Percentiles rank a stretch among this genome's conserved stretches.
phyloP scores from a whole-genome alignment of 92 coral and sea anemone genomes.

The Epizoanthus illoricatus region DNA sequence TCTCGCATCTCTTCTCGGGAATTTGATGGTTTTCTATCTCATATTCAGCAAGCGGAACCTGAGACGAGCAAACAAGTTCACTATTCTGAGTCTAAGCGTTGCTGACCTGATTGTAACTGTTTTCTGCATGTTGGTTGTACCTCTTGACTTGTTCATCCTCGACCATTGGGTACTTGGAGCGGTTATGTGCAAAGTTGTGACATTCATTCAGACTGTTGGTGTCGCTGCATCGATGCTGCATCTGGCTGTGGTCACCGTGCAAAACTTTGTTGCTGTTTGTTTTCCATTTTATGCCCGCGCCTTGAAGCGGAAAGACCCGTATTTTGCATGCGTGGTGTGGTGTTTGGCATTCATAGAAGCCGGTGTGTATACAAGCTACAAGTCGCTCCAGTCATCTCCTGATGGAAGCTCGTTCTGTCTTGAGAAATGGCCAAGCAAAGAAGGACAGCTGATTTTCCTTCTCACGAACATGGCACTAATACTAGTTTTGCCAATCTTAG shows the following conservation, averaged over 20 bases:
- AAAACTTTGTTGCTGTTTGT: slow-evolving; percentile 34
- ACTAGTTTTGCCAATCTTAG: not conserved
- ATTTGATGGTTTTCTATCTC: slow-evolving; percentile 11
- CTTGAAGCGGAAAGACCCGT: slow-evolving; percentile 12
- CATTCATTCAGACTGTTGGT: slow-evolving; percentile 9
- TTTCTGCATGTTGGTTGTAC: slow-evolving; percentile 14
- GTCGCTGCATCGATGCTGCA: slow-evolving; percentile 27
- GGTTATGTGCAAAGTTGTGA: slow-evolving; percentile 28
- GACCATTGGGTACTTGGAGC: slow-evolving; percentile 11
- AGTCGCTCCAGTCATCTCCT: slow-evolving; percentile 11
- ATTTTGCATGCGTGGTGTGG: slow-evolving; percentile 9
- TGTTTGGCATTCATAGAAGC: slow-evolving; percentile 13
- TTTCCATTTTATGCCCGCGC: slow-evolving; percentile 36
- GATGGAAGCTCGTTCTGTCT: slow-evolving; percentile 24
- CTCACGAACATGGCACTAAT: slow-evolving; percentile 11
- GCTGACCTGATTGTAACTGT: slow-evolving; percentile 27
- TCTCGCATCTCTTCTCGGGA: slow-evolving; percentile 19
- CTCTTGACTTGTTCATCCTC: slow-evolving; percentile 7
- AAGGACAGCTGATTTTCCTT: slow-evolving; percentile 11
- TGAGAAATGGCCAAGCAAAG: slow-evolving; percentile 18
- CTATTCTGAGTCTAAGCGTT: slow-evolving; percentile 19
- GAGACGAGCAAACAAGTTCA: slow-evolving; percentile 26
- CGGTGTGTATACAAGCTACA: slow-evolving; percentile 16
- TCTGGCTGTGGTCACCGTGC: slow-evolving; percentile 19
- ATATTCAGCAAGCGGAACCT: not conserved